Base-by-base conservation (phyloP, 2,797 vertebrate genomes). In the Tokudaia tokunoshimensis region DNA sequence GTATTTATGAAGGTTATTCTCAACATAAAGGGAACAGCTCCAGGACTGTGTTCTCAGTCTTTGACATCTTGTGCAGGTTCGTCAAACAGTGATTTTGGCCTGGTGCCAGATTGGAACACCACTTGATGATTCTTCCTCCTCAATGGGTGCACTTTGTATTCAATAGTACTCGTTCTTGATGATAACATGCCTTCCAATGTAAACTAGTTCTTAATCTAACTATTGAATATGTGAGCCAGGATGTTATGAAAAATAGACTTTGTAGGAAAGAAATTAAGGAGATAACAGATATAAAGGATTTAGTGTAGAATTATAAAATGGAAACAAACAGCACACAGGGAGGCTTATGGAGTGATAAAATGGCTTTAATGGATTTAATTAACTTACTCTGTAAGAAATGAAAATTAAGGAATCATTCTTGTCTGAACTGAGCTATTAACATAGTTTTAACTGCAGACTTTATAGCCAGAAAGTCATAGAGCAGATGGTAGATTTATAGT, bases 401-500 rank as follows among this genome's bases (percentile, higher is more conserved):
- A 97, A 97, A 97, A 96, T 97, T 96, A 97, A 92, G 50, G 50
- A 93, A 97, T 96, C 89, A 93, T 95, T 97, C 96, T 96, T 96
- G 82, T 95, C 89, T 96, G 92, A 97, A 97, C 76, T 93, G 86
- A 97, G 94, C 94, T 95, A 97, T 97, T 98, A 95, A 44, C 94
- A 88, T 89, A 92, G 89, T 90, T 97, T 95, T 97, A 98, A 97
- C 91, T 90, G 94, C 96, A 90, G 61, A 72, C 94, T 97, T 98
- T 97, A 97, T 72, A 72, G 34, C 91, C 63, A 94, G 86, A 93
- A 95, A 97, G 70, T 97, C 94, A 95, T 90, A 90, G 70, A 98
- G 76, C 97, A 97, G 97, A 97, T 97, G 97, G 96, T 70, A 90
- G 97, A 97, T 98, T 98, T 97, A 97, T 82, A 96, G 75, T 84